Evolutionary conservation across 2,888 invertebrate species (phyloP).

Genomic region (Lymantria monacha): DNA sequence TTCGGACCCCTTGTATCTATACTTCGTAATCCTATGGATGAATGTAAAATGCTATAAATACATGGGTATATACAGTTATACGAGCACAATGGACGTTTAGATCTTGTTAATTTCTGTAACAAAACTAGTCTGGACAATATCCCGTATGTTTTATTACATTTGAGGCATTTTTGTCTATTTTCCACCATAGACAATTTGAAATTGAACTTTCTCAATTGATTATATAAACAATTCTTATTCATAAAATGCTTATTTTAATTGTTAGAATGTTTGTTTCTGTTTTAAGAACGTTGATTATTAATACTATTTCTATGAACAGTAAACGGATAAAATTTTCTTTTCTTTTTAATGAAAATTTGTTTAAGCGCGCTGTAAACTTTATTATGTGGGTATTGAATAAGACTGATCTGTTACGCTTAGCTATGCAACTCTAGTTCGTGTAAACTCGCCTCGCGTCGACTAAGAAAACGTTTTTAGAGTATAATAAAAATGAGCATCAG

Average conservation of each 20-base stretch:
- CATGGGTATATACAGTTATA: not conserved
- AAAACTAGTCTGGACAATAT: constrained; percentile 36
- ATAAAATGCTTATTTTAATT: not conserved
- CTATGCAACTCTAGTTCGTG: too few species aligned
- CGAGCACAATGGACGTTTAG: constrained; percentile 23
- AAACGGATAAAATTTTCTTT: too few species aligned
- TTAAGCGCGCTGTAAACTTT: too few species aligned
- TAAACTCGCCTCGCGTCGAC: too few species aligned
- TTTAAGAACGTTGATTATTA: not conserved
- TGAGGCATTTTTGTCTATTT: constrained; percentile 27
- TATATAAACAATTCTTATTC: not conserved
- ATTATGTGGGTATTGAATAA: too few species aligned
- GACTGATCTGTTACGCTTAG: too few species aligned
- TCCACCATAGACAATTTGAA: constrained; percentile 3
- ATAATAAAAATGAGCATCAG: too few species aligned
- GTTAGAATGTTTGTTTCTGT: not conserved
- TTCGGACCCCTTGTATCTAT: too few species aligned
- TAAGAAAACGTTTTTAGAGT: too few species aligned
- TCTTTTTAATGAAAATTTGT: too few species aligned
- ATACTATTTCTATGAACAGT: not conserved
- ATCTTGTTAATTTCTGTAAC: constrained; percentile 32
- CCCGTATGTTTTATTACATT: constrained; percentile 30
- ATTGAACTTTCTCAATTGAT: not conserved
- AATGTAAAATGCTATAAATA: too few species aligned
- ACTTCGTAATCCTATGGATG: too few species aligned